Conservation (phyloP, 2,888 invertebrate species). For the Microctonus aethiopoides region DNA sequence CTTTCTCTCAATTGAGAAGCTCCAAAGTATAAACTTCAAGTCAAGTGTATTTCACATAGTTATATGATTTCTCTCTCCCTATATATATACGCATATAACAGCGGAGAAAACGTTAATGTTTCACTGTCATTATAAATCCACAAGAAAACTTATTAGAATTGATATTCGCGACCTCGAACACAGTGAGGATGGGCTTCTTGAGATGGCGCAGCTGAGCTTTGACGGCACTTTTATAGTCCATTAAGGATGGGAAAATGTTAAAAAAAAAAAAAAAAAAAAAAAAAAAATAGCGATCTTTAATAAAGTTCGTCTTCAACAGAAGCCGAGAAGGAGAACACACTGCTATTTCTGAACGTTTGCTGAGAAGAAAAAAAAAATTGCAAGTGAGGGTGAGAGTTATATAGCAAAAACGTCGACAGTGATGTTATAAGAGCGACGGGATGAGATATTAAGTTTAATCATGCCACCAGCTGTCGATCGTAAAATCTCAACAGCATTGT, state of each 20-base stretch:
- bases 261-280: background rate
- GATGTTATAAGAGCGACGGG: constrained; percentile 22
- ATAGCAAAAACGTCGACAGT: background rate
- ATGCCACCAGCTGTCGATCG: constrained; percentile 32
- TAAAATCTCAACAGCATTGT: constrained; percentile 21
- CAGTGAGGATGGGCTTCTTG: background rate
- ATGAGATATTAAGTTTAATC: constrained; percentile 36
- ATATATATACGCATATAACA: background rate
- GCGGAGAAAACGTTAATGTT: background rate
- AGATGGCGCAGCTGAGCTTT: constrained; percentile 16
- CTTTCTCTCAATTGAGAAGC: background rate
- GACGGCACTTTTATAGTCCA: constrained; percentile 38
- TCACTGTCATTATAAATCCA: constrained; percentile 2
- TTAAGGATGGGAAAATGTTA: constrained; percentile 8
- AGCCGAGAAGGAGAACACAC: background rate
- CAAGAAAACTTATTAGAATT: constrained; percentile 14
- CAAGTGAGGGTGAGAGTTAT: background rate
- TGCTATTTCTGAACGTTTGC: constrained; percentile 7
- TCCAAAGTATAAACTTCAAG: background rate
- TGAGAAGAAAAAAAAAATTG: background rate
- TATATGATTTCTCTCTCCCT: too few species aligned
- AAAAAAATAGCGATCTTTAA: constrained; percentile 29
- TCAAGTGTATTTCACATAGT: background rate
- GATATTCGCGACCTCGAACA: constrained; percentile 16
- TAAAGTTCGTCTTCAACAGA: constrained; percentile 23